Evolutionary conservation across 1,140 invertebrate species (phyloP).

Genomic region (Heliothis virescens): DNA sequence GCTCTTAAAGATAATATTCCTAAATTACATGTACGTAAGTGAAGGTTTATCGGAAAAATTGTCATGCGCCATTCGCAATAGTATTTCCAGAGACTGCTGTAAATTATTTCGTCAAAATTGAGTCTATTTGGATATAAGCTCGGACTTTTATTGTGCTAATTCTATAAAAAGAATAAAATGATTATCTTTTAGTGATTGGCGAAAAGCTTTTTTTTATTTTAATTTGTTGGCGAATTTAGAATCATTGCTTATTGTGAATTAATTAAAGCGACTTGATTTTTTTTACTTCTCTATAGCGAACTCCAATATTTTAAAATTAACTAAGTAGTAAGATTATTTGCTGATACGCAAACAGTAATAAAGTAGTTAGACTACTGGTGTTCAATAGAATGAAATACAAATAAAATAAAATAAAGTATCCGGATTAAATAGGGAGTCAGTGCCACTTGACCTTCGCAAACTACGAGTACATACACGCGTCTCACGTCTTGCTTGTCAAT

Average conservation of each 20-base stretch:
- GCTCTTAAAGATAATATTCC: slow-evolving; percentile 57
- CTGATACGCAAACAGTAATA: no score
- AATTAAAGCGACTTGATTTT: background rate
- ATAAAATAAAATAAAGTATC: background rate
- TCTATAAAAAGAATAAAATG: background rate
- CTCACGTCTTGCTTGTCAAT: slow-evolving; percentile 26
- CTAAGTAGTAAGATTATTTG: no score
- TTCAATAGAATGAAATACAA: background rate
- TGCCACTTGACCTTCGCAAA: slow-evolving; percentile 9
- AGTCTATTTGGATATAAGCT: slow-evolving; percentile 32
- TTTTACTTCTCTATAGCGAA: no score
- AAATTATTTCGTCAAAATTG: slow-evolving; percentile 67
- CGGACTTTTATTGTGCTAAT: slow-evolving; percentile 3
- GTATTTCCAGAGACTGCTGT: slow-evolving; percentile 73
- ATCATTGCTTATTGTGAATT: background rate
- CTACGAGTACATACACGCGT: slow-evolving; percentile 1
- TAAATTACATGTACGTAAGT: slow-evolving; percentile 53
- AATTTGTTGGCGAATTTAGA: background rate
- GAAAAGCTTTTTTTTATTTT: background rate
- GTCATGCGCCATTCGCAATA: slow-evolving; percentile 72
- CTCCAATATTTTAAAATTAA: no score
- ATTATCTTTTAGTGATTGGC: background rate
- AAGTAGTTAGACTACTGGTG: no score
- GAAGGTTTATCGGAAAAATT: slow-evolving; percentile 78
- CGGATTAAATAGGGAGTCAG: background rate